phyloP scores from a whole-genome alignment of 92 coral and sea anemone genomes.

The Pocillopora grandis region DNA sequence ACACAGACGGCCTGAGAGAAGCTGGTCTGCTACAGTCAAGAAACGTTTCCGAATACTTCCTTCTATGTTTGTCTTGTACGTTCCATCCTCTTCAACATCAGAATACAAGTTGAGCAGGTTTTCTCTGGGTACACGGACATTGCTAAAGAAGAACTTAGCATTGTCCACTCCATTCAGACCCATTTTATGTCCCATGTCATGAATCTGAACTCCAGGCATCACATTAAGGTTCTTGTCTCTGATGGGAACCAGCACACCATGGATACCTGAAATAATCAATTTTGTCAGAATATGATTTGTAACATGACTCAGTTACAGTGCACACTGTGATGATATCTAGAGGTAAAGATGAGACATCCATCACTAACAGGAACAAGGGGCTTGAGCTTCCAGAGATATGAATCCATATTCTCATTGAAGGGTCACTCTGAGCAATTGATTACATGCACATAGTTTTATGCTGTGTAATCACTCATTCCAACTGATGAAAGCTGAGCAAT shows the following conservation, averaged over 20 bases:
- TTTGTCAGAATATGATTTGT: background rate
- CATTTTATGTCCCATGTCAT: slow-evolving; percentile 91
- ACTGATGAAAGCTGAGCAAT: too few relatives aligned
- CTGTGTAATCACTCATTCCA: too few relatives aligned
- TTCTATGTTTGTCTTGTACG: slow-evolving; percentile 64
- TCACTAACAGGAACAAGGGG: too few relatives aligned
- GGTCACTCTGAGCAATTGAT: too few relatives aligned
- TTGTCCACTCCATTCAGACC: slow-evolving; percentile 86
- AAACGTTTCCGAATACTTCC: slow-evolving; percentile 79
- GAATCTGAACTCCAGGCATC: slow-evolving; percentile 78
- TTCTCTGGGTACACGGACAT: slow-evolving; percentile 83
- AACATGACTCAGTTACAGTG: too few relatives aligned
- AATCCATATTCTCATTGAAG: too few relatives aligned
- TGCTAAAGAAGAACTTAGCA: slow-evolving; percentile 79
- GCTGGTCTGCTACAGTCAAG: slow-evolving; percentile 82
- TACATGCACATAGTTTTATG: too few relatives aligned
- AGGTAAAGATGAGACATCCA: too few relatives aligned
- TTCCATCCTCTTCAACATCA: slow-evolving; percentile 81
- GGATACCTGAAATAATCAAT: slow-evolving; percentile 55
- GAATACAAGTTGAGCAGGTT: slow-evolving; percentile 78
- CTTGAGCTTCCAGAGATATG: too few relatives aligned
- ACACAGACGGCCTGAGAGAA: slow-evolving; percentile 77
- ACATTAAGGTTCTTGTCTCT: slow-evolving; percentile 68
- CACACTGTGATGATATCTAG: too few relatives aligned
- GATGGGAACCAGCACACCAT: slow-evolving; percentile 78